Evolutionary conservation across 2,797 vertebrate species (phyloP).

Genomic region (Dicrostonyx torquatus): DNA sequence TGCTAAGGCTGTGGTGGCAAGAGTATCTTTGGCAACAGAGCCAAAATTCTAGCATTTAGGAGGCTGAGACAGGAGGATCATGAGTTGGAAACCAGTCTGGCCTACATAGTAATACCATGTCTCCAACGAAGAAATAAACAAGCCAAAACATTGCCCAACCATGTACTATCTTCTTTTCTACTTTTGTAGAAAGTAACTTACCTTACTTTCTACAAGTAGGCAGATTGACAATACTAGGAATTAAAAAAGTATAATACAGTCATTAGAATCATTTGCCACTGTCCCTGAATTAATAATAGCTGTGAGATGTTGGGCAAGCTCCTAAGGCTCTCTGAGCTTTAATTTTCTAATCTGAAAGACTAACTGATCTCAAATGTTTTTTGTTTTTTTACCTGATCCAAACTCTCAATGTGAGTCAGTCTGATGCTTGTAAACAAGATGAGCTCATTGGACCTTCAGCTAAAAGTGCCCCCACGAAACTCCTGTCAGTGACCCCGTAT

Average conservation of each 20-base stretch:
- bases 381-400: no score
- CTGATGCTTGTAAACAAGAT: not conserved
- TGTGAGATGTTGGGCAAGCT: not conserved
- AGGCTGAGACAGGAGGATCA: not conserved
- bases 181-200: no score
- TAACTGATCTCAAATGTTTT: not conserved
- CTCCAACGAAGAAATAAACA: not conserved
- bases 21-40: not conserved
- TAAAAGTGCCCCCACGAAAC: not conserved
- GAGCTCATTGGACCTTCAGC: not conserved
- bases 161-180: not conserved
- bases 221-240: not conserved
- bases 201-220: constrained; percentile 30
- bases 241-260: not conserved
- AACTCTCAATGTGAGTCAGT: not conserved
- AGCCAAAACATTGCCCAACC: not conserved
- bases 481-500: not conserved
- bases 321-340: not conserved
- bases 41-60: no score
- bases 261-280: not conserved
- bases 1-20: not conserved
- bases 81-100: not conserved
- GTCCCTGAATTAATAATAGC: not conserved
- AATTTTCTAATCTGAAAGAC: not conserved
- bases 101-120: not conserved